Base-by-base conservation (phyloP, 2,113 vertebrate species). In the Scomber colias region DNA sequence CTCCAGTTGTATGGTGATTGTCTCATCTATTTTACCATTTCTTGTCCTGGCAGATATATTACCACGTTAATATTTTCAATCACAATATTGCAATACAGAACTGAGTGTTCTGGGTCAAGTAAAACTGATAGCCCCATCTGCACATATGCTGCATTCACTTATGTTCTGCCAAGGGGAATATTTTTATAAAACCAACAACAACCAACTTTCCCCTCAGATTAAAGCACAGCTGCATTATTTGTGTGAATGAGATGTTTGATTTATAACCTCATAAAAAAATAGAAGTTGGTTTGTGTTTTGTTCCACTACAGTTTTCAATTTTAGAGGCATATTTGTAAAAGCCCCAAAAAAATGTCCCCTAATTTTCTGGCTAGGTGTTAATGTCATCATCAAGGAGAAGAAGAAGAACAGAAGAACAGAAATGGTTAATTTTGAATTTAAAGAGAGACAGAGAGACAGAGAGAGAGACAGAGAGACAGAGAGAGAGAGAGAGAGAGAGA, bases 21-120 rank as follows among this genome's bases (percentile, higher is more conserved):
- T 61, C 19, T 71, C 12, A 89, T 72, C 67, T 74, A 60, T 76
- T 88, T 75, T 57, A 53, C 48, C 21, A 21, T 71, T 62, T 70
- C 24, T 68, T 45, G 45, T n/a, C 11, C 59, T 19, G 73, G 51
- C 45, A 68, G 68, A 88, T 10, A 70, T 13, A 77, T 76, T 54
- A 54, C 16, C 61, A 54, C n/a, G 40, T 66, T 15, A 66, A 67
- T 66, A 66, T 84, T 76, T 72, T 77, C 64, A 71, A 77, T 79
- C 71, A 65, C 56, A 81, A 68, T 72, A 64, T 64, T 49, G 50
- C 59, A 49, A 45, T 11, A 63, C 31, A 11, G 5, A 81, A 51
- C 19, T 54, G 69, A 71, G 11, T 68, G 61, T 84, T 84, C 54
- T 60, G 54, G 71, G 61, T 75, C 53, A 54, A 72, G 65, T 56